phyloP scores from a whole-genome alignment of 2,113 vertebrate species.

The Melanerpes formicivorus region DNA sequence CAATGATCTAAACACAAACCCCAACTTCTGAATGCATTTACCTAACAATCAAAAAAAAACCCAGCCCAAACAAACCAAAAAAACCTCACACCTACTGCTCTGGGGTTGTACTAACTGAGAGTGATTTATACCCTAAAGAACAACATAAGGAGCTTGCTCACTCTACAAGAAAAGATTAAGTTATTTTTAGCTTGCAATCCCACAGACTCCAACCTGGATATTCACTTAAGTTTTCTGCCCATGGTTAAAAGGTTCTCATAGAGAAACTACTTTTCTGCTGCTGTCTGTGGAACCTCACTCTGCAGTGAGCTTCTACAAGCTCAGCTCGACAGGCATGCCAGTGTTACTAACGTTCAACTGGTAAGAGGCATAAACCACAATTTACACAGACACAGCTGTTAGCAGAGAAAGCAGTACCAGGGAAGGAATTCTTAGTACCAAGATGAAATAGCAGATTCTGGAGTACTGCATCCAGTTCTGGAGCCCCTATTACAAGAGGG shows the following conservation, averaged over 20 bases:
- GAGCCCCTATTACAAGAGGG: too few relatives aligned
- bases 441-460: not conserved
- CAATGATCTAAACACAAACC: slow-evolving; percentile 15
- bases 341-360: not conserved
- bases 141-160: not conserved
- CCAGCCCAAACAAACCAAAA: not conserved
- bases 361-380: not conserved
- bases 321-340: fast-evolving
- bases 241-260: not conserved
- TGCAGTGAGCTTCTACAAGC: not conserved
- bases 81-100: not conserved
- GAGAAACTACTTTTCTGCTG: not conserved
- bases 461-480: too few relatives aligned
- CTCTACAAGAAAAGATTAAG: not conserved
- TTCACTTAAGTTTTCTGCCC: not conserved
- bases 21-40: not conserved
- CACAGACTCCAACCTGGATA: not conserved
- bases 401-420: not conserved
- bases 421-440: not conserved
- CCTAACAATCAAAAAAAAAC: not conserved
- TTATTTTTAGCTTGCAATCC: not conserved
- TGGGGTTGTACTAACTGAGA: not conserved
- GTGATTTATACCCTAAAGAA: not conserved
- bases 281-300: not conserved
- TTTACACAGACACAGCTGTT: not conserved